phyloP scores from a whole-genome alignment of 2,797 vertebrate species.

The Psittacula echo region DNA sequence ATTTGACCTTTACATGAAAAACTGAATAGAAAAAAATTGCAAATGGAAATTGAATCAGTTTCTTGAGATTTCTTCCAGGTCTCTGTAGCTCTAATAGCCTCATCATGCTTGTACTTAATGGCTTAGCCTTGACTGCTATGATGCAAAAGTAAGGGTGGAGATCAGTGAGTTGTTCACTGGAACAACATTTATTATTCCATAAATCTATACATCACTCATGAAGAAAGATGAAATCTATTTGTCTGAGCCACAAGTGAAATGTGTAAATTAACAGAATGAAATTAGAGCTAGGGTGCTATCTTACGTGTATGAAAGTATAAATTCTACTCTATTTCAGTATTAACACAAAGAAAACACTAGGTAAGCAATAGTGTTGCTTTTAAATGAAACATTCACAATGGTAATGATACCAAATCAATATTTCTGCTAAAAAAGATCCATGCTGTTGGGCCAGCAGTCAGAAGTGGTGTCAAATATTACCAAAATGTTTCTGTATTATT shows the following conservation, averaged over 20 bases:
- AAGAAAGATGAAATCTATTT: neutral
- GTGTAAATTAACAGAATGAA: neutral
- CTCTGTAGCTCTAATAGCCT: neutral
- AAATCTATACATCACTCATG: neutral
- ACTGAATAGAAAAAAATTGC: neutral
- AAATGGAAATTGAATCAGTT: constrained; percentile 10
- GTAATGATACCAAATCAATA: neutral
- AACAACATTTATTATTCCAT: neutral
- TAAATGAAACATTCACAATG: neutral
- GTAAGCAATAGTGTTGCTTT: neutral
- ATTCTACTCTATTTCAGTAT: neutral
- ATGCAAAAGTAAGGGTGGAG: neutral
- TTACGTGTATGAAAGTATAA: neutral
- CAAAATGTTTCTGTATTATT: neutral
- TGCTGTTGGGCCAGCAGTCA: neutral
- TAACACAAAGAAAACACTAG: neutral
- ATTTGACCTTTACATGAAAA: constrained; percentile 23
- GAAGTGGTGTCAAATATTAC: neutral
- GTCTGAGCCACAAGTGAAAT: neutral
- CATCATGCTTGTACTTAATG: neutral
- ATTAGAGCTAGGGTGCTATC: neutral
- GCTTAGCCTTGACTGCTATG: neutral
- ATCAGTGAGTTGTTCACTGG: neutral
- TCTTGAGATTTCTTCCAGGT: neutral
- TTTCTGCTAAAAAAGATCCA: neutral